Evolutionary conservation across 2,888 invertebrate genomes (phyloP).

Genomic region (Melipona beecheii): DNA sequence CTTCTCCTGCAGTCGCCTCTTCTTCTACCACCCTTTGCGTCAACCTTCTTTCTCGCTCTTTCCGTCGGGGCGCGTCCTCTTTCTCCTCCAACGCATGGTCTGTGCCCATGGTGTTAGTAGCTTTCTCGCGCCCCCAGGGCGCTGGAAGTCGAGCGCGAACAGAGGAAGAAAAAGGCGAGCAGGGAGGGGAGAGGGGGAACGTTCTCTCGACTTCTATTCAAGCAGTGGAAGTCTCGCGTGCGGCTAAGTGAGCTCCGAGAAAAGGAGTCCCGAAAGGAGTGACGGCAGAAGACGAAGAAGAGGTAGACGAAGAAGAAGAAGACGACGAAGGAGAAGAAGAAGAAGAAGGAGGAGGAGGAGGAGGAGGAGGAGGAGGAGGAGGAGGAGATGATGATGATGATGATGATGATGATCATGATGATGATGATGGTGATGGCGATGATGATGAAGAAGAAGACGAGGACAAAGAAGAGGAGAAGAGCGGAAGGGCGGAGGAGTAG

Average conservation of each 20-base stretch:
- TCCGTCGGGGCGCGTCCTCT: slow-evolving; percentile 27
- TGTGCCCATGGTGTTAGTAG: slow-evolving; percentile 21
- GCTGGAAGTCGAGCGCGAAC: slow-evolving; percentile 57
- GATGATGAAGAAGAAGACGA: slow-evolving; percentile 64
- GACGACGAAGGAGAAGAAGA: background rate
- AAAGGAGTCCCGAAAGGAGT: slow-evolving; percentile 74
- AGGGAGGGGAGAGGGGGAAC: slow-evolving; percentile 32
- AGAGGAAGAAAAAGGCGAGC: slow-evolving; percentile 48
- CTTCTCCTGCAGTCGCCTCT: background rate
- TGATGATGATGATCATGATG: slow-evolving; percentile 12
- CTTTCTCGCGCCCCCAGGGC: slow-evolving; percentile 67
- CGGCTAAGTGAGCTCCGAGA: slow-evolving; percentile 81
- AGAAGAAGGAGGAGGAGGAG: slow-evolving; percentile 26
- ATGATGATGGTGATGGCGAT: slow-evolving; percentile 42
- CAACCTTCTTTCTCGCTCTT: slow-evolving; percentile 53
- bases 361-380: slow-evolving; percentile 28
- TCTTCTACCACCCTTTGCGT: slow-evolving; percentile 23
- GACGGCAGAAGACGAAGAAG: slow-evolving; percentile 57
- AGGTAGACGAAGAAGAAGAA: slow-evolving; percentile 6
- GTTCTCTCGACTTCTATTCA: slow-evolving; percentile 61
- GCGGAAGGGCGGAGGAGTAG: slow-evolving; percentile 46
- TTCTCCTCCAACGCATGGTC: slow-evolving; percentile 23
- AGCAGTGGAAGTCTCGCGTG: slow-evolving; percentile 81
- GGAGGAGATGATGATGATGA: slow-evolving; percentile 30
- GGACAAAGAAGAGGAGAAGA: slow-evolving; percentile 50